phyloP scores from a whole-genome alignment of 2,113 vertebrate genomes.

The Percina caprodes region DNA sequence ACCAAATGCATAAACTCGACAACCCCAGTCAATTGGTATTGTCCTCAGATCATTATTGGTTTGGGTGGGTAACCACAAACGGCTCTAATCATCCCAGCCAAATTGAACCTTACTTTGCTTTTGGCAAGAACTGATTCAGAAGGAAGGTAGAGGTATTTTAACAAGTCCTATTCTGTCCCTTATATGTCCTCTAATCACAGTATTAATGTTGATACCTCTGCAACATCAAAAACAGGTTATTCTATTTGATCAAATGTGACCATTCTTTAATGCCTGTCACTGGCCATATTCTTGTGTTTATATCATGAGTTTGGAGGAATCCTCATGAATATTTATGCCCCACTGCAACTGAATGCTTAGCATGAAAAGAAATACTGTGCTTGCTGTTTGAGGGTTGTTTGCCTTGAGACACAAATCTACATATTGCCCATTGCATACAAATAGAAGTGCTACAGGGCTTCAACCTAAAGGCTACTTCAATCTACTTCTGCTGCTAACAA shows the following conservation, averaged over 20 bases:
- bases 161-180: slow-evolving; percentile 49
- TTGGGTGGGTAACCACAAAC: slow-evolving; percentile 1
- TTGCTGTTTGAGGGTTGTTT: slow-evolving; percentile 75
- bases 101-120: slow-evolving; percentile 36
- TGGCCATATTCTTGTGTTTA: slow-evolving; percentile 80
- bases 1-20: neutral
- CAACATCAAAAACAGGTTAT: slow-evolving; percentile 78
- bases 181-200: slow-evolving; percentile 64
- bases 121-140: slow-evolving; percentile 18
- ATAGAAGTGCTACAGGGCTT: slow-evolving; percentile 60
- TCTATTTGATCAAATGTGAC: slow-evolving; percentile 78
- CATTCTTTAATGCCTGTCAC: slow-evolving; percentile 76
- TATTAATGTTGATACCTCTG: slow-evolving; percentile 62
- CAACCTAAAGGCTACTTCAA: slow-evolving; percentile 59
- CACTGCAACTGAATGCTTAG: slow-evolving; percentile 70
- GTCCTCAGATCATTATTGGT: neutral
- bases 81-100: slow-evolving; percentile 20
- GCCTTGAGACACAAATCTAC: slow-evolving; percentile 76
- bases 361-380: slow-evolving; percentile 74
- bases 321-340: slow-evolving; percentile 81
- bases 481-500: slow-evolving; percentile 4
- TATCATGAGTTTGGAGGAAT: slow-evolving; percentile 70
- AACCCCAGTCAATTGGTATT: neutral
- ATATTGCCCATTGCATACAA: slow-evolving; percentile 76
- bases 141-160: slow-evolving; percentile 42